Percentiles rank a stretch among this genome's conserved stretches.
Evolutionary conservation across 2,888 invertebrate genomes (phyloP).

Genomic region (Pristionchus maxplancki): DNA sequence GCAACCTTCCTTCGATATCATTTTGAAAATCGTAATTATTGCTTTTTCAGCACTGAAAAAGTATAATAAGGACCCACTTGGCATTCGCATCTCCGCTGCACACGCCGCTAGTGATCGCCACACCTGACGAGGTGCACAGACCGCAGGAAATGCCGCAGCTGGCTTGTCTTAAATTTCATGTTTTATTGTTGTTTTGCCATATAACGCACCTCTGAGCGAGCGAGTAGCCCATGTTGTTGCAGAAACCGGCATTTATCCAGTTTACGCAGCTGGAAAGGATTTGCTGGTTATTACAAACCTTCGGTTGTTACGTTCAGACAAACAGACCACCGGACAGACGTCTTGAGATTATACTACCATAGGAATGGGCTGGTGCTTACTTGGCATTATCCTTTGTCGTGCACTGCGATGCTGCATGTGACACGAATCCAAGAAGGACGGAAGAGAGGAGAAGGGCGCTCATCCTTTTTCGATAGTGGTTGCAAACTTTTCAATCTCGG

Average conservation of each 20-base stretch:
- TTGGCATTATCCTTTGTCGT: background rate
- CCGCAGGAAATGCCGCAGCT: constrained; percentile 23
- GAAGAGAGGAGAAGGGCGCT: background rate
- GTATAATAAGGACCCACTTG: background rate
- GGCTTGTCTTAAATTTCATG: background rate
- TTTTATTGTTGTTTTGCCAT: background rate
- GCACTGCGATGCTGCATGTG: background rate
- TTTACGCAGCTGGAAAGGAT: background rate
- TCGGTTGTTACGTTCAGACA: too few species aligned
- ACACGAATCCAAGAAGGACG: background rate
- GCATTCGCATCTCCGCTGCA: constrained; percentile 7
- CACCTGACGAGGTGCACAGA: background rate
- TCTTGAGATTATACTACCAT: background rate
- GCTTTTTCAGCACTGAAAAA: too few species aligned
- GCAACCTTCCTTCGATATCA: too few species aligned
- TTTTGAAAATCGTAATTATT: too few species aligned
- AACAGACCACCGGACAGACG: too few species aligned
- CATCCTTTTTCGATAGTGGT: background rate
- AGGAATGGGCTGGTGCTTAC: background rate
- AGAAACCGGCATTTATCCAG: background rate
- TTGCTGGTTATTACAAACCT: background rate
- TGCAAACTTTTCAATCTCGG: too few species aligned
- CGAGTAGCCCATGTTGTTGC: constrained; percentile 22
- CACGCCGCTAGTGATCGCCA: background rate
- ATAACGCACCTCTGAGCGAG: background rate